Evolutionary conservation across 2,797 vertebrate genomes (phyloP), one percentile per base, ranked within the genome.

Genomic region (Periophthalmus magnuspinnatus): DNA sequence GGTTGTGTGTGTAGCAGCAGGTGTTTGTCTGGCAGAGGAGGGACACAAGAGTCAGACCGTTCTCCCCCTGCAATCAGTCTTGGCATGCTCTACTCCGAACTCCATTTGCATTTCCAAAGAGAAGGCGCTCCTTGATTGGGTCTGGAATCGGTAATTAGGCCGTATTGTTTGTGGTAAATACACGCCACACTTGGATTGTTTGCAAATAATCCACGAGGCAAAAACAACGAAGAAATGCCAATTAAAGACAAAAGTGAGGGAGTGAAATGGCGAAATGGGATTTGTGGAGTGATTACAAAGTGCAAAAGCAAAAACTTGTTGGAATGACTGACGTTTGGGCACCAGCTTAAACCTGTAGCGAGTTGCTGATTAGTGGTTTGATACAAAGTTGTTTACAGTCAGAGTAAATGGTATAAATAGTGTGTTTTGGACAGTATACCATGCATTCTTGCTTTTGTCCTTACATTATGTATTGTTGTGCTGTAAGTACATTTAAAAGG

Each of bases 131-230:
- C 89, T 92, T 94, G 94, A 94, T 95, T 95, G 91, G 92, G 90
- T 84, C 77, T 82, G 72, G 89, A 91, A 89, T 93, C 83, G 78
- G 89, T 93, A 94, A 95, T 94, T 95, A 94, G 83, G 82, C 88
- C 78, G 84, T 83, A 94, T 94, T 94, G 94, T 94, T 94, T 92
- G 92, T 75, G 78, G 88, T 93, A 94, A 94, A 94, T 92, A 94
- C 83, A 89, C 78, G 78, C 78, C 74, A 82, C 88, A 86, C 88
- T 87, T 77, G 90, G 90, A 92, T 92, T 92, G 92, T 93, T 93
- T 93, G 90, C 92, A 93, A 93, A 93, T 92, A 91, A 82, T 89
- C 82, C 63, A 67, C 9, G 19, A 77, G 78, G 87, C 81, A 81
- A 78, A 88, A 89, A 88, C 75, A 82, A 81, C 64, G 69, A 70